A percentile compares a stretch with the other conserved stretches of the same genome.
phyloP scores from a whole-genome alignment of 1,140 invertebrate genomes.

The Heterodera schachtii region DNA sequence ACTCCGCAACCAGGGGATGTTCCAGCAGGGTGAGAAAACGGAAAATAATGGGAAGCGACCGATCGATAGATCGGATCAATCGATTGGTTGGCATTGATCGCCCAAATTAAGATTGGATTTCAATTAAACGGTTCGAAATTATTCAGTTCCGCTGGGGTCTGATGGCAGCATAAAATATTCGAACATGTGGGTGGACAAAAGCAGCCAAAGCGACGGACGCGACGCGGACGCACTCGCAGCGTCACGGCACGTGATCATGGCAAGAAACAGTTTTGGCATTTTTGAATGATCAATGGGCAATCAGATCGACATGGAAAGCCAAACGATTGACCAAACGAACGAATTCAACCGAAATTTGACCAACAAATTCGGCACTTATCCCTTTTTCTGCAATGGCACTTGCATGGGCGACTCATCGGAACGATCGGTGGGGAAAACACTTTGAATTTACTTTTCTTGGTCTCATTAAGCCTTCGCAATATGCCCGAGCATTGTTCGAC shows the following conservation, averaged over 20 bases:
- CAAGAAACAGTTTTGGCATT: neutral
- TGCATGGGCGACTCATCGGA: constrained; percentile 35
- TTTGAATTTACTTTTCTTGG: neutral
- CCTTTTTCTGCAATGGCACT: constrained; percentile 40
- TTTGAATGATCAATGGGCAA: neutral
- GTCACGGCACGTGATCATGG: constrained; percentile 35
- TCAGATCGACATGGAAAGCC: constrained; percentile 41
- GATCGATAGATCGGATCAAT: neutral
- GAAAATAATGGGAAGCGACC: neutral
- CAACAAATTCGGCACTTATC: constrained; percentile 33
- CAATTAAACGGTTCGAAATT: neutral
- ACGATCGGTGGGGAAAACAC: neutral
- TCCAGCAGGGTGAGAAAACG: constrained; percentile 34
- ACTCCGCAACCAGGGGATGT: constrained; percentile 47
- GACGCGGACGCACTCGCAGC: constrained; percentile 37
- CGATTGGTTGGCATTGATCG: no score
- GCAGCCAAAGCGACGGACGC: constrained; percentile 34
- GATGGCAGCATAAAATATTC: constrained; percentile 16
- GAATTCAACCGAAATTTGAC: constrained; percentile 37
- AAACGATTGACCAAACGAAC: constrained; percentile 24
- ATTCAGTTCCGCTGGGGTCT: neutral
- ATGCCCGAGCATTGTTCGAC: constrained; percentile 42
- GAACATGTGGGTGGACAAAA: constrained; percentile 35
- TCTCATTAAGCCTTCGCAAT: constrained; percentile 35
- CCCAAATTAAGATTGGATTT: neutral